A percentile compares a stretch with the other conserved stretches of the same genome.
Evolutionary conservation across 2,113 vertebrate species (phyloP).

Genomic region (Gallinago undulata): DNA sequence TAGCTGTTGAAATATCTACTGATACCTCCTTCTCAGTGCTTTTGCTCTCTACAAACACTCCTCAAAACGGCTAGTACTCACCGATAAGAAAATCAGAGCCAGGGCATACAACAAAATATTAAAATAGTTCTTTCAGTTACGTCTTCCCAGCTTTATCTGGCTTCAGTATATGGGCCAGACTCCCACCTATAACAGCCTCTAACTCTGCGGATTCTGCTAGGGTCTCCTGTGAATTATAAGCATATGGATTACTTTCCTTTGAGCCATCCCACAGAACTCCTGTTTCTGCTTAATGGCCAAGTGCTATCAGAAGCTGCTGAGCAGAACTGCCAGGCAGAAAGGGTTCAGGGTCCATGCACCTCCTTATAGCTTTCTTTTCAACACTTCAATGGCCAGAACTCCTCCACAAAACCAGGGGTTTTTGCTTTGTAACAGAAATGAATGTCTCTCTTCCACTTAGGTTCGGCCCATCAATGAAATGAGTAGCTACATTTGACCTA

Average conservation of each 20-base stretch:
- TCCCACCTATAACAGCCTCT: background rate
- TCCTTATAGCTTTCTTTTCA: background rate
- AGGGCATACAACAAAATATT: background rate
- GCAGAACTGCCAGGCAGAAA: background rate
- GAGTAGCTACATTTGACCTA: background rate
- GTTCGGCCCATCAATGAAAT: background rate
- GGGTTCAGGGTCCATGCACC: background rate
- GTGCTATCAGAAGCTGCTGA: fast-evolving
- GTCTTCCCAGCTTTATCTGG: background rate
- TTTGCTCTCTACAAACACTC: background rate
- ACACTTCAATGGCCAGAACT: background rate
- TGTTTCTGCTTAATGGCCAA: background rate
- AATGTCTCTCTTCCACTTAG: background rate
- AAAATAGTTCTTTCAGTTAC: background rate
- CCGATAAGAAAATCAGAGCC: background rate
- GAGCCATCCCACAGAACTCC: background rate
- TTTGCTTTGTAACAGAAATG: background rate
- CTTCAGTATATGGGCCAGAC: background rate
- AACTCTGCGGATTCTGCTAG: background rate
- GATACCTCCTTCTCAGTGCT: background rate
- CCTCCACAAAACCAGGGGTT: background rate
- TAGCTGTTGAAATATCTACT: background rate
- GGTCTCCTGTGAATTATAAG: background rate
- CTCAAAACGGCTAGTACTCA: background rate
- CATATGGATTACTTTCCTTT: background rate